These are phyloP conservation scores for Catocala sponsa DNA, from an alignment of 2,888 invertebrate species.

Conservation along the genomic window DNA sequence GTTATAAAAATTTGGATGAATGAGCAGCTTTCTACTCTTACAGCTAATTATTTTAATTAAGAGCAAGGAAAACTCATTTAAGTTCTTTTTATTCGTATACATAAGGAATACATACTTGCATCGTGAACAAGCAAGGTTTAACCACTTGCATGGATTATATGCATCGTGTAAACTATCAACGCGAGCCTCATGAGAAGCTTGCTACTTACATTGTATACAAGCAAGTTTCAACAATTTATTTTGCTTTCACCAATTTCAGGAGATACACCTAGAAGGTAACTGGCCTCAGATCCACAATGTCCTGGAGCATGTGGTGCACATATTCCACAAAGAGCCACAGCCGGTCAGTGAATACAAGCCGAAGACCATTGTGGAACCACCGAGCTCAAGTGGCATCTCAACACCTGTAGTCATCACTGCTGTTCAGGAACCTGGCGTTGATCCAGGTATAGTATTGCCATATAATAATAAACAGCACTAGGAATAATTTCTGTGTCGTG, in stretches of 20 bases:
- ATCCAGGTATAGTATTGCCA: constrained; percentile 49
- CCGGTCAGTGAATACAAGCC: constrained; percentile 17
- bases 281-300: constrained; percentile 74
- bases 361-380: background rate
- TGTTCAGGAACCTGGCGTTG: constrained; percentile 30
- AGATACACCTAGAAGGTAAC: constrained; percentile 74
- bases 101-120: too few relatives aligned
- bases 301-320: constrained; percentile 70
- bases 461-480: too few relatives aligned
- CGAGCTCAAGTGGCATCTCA: constrained; percentile 44
- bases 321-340: constrained; percentile 60
- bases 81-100: too few relatives aligned
- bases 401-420: constrained; percentile 52
- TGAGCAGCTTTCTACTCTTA: background rate
- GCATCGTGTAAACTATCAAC: too few relatives aligned
- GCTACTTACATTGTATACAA: too few relatives aligned
- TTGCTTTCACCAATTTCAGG: constrained; percentile 49
- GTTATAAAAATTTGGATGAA: background rate
- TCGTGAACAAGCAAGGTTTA: too few relatives aligned
- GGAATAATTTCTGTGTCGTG: too few relatives aligned
- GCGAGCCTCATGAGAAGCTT: too few relatives aligned
- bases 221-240: too few relatives aligned
- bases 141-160: too few relatives aligned
- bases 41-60: too few relatives aligned
- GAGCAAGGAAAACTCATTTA: too few relatives aligned